Evolutionary conservation across 2,888 invertebrate species (phyloP), one percentile per base, ranked within the genome.

Genomic region (Eupithecia tripunctaria): DNA sequence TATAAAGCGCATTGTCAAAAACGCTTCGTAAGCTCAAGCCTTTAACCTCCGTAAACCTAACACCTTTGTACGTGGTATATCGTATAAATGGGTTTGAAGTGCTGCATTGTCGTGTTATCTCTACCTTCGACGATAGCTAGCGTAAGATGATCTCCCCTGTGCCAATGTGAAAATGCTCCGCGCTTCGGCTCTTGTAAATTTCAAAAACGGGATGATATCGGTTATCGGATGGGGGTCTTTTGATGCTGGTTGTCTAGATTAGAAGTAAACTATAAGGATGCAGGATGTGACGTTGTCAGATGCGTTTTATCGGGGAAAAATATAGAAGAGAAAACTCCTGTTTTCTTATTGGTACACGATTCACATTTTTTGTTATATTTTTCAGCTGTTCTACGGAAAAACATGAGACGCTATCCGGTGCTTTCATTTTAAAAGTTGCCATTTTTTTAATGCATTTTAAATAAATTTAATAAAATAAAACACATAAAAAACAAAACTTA

Each of bases 51-150:
- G 78, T 78, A 80, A 81, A 79, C 78, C 76, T 82, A 82, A 77
- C 75, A 78, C 81, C 82, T 82, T 82, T 82, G 81, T 82, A 82
- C 82, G 65, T 63, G 66, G 68, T 80, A 85, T 89, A 88, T 89
- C 86, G 87, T 87, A 88, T 89, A 89, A 90, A 91, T 88, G 87
- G 86, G 87, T 86, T 82, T 85, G 84, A 88, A 89, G 87, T 85
- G 85, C 81, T 86, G 88, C 89, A 90, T 92, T 89, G 90, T 91
- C 85, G 83, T 85, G 88, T 91, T 93, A 91, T 91, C 92, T 89
- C 82, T 82, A 86, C 87, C 89, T 80, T 84, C 82, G 76, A 81
- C 84, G 80, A 82, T 88, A 88, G 83, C 88, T 84, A 81, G 74
- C 76, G 82, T 86, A 89, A 89, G 84, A 84, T 86, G 90, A 90